Percentiles rank a stretch among this genome's conserved stretches.
These are phyloP conservation scores for Nothocercus julius DNA, from an alignment of 2,113 vertebrate genomes.

Conservation along the genomic window DNA sequence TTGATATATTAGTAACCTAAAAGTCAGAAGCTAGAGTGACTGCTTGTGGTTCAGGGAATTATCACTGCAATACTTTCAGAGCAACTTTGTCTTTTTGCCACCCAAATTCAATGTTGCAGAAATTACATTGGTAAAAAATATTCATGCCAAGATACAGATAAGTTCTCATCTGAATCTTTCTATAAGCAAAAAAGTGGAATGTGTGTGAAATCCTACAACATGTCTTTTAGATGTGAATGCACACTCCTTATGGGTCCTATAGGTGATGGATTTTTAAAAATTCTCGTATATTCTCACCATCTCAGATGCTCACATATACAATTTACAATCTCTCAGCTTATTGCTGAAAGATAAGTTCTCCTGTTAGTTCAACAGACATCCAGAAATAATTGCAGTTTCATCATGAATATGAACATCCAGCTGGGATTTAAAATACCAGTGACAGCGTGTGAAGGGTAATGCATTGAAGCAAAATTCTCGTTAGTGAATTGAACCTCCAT, in stretches of 20 bases:
- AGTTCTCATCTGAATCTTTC: neutral
- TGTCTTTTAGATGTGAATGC: neutral
- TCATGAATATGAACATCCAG: conserved; percentile 53
- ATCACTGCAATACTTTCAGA: neutral
- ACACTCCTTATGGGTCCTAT: neutral
- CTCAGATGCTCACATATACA: neutral
- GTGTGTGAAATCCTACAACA: neutral
- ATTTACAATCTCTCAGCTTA: neutral
- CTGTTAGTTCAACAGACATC: neutral
- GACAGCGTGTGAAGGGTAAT: neutral
- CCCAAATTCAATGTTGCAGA: neutral
- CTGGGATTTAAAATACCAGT: conserved; percentile 33
- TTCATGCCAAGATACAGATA: neutral
- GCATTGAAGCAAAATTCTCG: neutral
- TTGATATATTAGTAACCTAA: neutral
- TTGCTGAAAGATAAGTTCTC: neutral
- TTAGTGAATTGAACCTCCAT: neutral
- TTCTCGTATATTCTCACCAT: neutral
- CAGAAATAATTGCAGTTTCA: conserved; percentile 45
- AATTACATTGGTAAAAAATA: neutral
- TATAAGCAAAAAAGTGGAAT: neutral
- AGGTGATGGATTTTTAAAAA: neutral
- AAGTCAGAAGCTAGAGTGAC: neutral
- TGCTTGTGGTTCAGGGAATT: neutral
- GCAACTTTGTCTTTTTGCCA: neutral